Base-by-base conservation (phyloP, 2,797 vertebrate species). In the Poecile montanus region DNA sequence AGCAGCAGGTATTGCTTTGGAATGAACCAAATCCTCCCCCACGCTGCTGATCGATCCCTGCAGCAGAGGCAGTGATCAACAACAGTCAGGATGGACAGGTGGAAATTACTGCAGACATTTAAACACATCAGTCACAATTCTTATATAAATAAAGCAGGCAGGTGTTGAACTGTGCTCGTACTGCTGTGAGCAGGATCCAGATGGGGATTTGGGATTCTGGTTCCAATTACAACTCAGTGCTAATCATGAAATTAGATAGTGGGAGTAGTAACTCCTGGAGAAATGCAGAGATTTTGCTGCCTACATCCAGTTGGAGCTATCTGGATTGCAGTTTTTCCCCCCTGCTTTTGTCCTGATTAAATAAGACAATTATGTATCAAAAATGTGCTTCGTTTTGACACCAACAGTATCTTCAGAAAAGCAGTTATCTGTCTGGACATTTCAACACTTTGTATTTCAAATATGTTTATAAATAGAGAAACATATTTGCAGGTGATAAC, bases 31-130 rank as follows among this genome's bases (percentile, higher is more conserved):
- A 77, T 45, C 14, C 30, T 78, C 81, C 29, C 45, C 50, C 36
- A 32, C 5, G 7, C 62, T 61, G 62, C 50, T 27, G 50, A 80
- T 91, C 8, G 3, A 77, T 74, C 54, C 61, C 66, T 60, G 84
- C 45, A 72, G 61, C 72, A 86, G 44, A 67, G 30, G 14, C 36
- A 62, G 61, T 0, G 20, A 87, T 58, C 78, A 79, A 25, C 50
- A 67, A 22, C 58, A 81, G 47, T n/a, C 47, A 54, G 66, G 54
- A 68, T 22, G 50, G 81, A 82, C 82, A 85, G 93, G 74, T 51
- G 67, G 78, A 87, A 94, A 79, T 79, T 76, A 68, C 60, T 62
- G 91, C 67, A 93, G 71, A n/a, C 32, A 42, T 91, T 94, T 62
- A 87, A 84, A 48, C 38, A 91, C 44, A 92, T 87, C 82, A 85